A percentile compares a stretch with the other conserved stretches of the same genome.
Conservation (phyloP, 2,888 invertebrate species). For the Eupithecia dodoneata region DNA sequence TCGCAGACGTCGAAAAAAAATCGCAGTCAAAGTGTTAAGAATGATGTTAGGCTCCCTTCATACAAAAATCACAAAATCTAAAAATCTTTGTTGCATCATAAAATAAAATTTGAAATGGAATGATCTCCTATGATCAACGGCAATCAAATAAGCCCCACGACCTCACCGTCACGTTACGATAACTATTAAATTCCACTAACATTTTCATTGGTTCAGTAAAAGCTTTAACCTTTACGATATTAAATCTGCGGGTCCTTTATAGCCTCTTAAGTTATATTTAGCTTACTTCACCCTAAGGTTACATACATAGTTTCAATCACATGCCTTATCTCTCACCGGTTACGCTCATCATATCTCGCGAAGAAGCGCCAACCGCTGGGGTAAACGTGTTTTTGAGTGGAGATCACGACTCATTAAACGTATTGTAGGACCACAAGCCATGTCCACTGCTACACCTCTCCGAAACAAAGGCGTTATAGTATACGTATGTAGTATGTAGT, state of each 20-base stretch:
- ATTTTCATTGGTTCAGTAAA: slow-evolving; percentile 39
- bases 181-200: slow-evolving; percentile 38
- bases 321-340: background rate
- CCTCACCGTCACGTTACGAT: slow-evolving; percentile 32
- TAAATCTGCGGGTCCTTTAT: slow-evolving; percentile 39
- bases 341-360: too few species aligned
- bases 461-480: background rate
- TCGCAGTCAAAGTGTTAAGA: too few species aligned
- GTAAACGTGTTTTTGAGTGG: too few species aligned
- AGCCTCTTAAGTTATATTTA: slow-evolving; percentile 33
- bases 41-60: too few species aligned
- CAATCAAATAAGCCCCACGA: slow-evolving; percentile 28
- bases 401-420: too few species aligned
- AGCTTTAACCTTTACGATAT: slow-evolving; percentile 41
- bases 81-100: background rate
- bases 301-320: background rate
- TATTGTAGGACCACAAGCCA: too few species aligned
- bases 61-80: too few species aligned
- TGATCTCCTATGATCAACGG: background rate
- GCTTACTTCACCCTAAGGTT: slow-evolving; percentile 16
- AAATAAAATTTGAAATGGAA: background rate
- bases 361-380: too few species aligned
- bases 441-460: background rate
- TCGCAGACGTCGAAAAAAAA: too few species aligned
- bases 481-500: too few species aligned